Base-by-base conservation (phyloP, 2,797 vertebrate genomes). In the Catostomus latipinnis region DNA sequence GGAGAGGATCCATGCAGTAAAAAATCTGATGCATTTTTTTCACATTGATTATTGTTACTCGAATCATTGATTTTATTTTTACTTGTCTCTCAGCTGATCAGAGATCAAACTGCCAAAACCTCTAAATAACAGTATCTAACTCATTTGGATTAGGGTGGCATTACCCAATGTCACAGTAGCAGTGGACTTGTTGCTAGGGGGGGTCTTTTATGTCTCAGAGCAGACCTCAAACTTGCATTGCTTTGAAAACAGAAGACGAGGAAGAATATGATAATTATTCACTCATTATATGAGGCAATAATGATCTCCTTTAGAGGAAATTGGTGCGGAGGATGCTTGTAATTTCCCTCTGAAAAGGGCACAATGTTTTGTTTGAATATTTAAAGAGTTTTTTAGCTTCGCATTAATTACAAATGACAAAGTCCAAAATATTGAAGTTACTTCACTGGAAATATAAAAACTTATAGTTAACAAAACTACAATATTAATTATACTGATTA, bases 141-240 rank as follows among this genome's bases (percentile, higher is more conserved):
- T 45, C 58, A 54, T 66, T 78, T 61, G 22, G 69, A 74, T 82
- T 73, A 67, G 54, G 57, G 8, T 18, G 13, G 82, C 50, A 70
- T 77, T 81, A 53, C 78, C 13, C 58, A 80, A 78, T 22, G 53
- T 86, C 63, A 80, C 52, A 1, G 57, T 83, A 77, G 83, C 86
- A 82, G 90, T 90, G 88, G 85, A 84, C 66, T 83, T 69, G 90
- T 91, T 91, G 85, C 89, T 78, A 90, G 13, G 85, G 86, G 48
- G 12, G 68, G 57, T 68, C 12, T 70, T 78, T 74, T 65, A 34
- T 66, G 68, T 71, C n/a, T 77, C 22, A 16, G 52, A 78, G 58
- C 66, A 14, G 67, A 74, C 9, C 6, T 83, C 61, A 78, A 73
- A 65, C 74, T 53, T 72, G 16, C 72, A 14, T 65, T 76, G 50